Percentiles rank a stretch among this genome's conserved stretches.
Conservation (phyloP, 2,888 invertebrate species). For the Zonitis immaculata region DNA sequence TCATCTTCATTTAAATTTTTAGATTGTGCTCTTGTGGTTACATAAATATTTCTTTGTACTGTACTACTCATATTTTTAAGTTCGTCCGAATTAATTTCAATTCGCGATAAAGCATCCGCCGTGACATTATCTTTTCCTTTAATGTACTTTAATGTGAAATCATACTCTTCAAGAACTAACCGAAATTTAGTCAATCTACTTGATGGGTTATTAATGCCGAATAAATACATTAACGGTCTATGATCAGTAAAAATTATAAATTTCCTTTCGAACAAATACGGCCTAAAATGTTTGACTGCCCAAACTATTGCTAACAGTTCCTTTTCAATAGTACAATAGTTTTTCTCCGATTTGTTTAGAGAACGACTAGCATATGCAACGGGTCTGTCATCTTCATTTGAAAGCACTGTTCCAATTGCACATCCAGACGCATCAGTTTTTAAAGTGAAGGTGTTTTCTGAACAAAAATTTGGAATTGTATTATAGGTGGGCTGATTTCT, state of each 20-base stretch:
- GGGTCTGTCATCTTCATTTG: slow-evolving; percentile 18
- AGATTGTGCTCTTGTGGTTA: slow-evolving; percentile 8
- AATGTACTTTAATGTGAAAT: slow-evolving; percentile 23
- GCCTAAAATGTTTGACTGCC: slow-evolving; percentile 26
- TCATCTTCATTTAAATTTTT: slow-evolving; percentile 1
- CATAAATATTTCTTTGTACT: too few species aligned
- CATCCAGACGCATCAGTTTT: slow-evolving; percentile 17
- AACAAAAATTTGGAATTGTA: slow-evolving; percentile 18
- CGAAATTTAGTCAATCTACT: slow-evolving; percentile 30
- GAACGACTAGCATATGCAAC: slow-evolving; percentile 13
- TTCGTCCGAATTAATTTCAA: slow-evolving; percentile 7
- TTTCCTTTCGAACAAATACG: slow-evolving; percentile 21
- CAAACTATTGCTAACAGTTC: slow-evolving; percentile 25
- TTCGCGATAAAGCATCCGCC: slow-evolving; percentile 11
- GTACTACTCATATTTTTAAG: slow-evolving; percentile 5
- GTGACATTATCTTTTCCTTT: slow-evolving; percentile 23
- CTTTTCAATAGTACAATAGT: slow-evolving; percentile 17
- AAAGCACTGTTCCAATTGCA: slow-evolving; percentile 17
- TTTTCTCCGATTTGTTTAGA: slow-evolving; percentile 16
- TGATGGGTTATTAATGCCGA: slow-evolving; percentile 25
- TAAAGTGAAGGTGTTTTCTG: slow-evolving; percentile 13
- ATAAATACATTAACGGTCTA: slow-evolving; percentile 26
- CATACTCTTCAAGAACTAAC: slow-evolving; percentile 25
- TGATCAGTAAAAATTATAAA: slow-evolving; percentile 26
- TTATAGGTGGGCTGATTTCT: slow-evolving; percentile 8